Evolutionary conservation across 2,113 vertebrate genomes (phyloP), one percentile per base, ranked within the genome.

Genomic region (Vulpes lagopus): DNA sequence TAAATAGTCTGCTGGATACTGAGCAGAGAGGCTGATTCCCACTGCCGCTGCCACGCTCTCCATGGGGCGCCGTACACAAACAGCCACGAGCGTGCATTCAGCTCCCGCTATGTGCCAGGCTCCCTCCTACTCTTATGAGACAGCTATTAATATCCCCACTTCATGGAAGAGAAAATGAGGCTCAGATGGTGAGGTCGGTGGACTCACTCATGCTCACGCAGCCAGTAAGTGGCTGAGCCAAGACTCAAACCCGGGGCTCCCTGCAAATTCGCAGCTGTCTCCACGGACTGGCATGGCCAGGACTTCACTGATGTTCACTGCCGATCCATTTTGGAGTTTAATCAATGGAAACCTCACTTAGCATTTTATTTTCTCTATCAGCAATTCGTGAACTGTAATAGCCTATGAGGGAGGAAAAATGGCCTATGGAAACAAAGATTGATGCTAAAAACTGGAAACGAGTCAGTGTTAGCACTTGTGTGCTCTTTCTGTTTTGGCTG

Each of bases 71-170:
- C 12, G 1, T 11, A 2, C 32, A 30, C 30, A 73, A 96, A 53
- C 76, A n/a, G 65, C 55, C 8, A 49, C 12, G 0, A 53, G n/a
- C 0, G 0, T 25, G 38, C 43, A 0, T 16, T 89, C 81, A n/a
- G 53, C 80, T 81, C 79, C 55, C 49, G 19, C 60, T 30, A 5
- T 0, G 10, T 30, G 74, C 91, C 92, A 67, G 94, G 76, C 92
- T 76, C 67, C 85, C 84, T 62, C 69, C 78, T 23, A 27, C 65
- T 53, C n/a, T 22, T 8, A 65, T 2, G 81, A 96, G 94, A 89
- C 86, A 22, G 60, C 85, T 95, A 32, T 85, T 93, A 43, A 78
- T 74, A 69, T 10, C 86, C 16, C 14, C 96, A 91, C 91, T 94
- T n/a, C 27, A 23, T 0, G 6, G 73, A 93, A 49, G 80, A 81